Evolutionary conservation across 2,113 vertebrate species (phyloP), one percentile per base, ranked within the genome.

Genomic region (Oncorhynchus nerka): DNA sequence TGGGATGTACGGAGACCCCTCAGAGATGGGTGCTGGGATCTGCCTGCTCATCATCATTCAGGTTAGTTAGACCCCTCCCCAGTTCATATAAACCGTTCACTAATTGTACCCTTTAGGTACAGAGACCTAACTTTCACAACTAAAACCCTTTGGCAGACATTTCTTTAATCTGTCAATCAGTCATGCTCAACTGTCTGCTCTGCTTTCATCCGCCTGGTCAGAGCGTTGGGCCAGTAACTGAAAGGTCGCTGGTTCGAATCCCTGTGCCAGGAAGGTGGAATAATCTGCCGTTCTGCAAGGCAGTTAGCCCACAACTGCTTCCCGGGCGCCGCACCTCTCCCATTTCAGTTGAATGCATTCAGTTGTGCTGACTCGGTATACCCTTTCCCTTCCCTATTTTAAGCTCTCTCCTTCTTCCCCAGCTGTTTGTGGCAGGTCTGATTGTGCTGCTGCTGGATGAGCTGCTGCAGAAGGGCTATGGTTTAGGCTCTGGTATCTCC

Each of bases 11-110:
- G 98, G 98, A 79, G 98, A 99, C 87, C 98, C 98, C 6, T 98
- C 98, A 7, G 98, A 99, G 88, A 99, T 99, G 98, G 98, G 98
- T 62, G 97, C 98, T 85, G 98, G 98, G 16, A 99, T 99, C 91
- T 99, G 97, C 88, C 91, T 99, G 74, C 91, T 99, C 51, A 99
- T 99, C 93, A 99, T 98, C 88, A 99, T 99, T 79, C 98, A 99
- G 97, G 98, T 96, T 90, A 89, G 32, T 96, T 90, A 89, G 32
- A 22, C 1, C 15, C 49, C 49, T 3, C 39, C 39, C 34, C 34
- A 39, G 34, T 39, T 39, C 34, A 39, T 39, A 39, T 9, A 39
- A 39, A 8, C 34, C 9, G 39, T 39, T 39, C 8, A 39, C 9
- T 9, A 39, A 9, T 39, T 39, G 39, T 6, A 39, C 39, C 39